Conservation (phyloP, 2,888 invertebrate species). For the Micropterix aruncella region DNA sequence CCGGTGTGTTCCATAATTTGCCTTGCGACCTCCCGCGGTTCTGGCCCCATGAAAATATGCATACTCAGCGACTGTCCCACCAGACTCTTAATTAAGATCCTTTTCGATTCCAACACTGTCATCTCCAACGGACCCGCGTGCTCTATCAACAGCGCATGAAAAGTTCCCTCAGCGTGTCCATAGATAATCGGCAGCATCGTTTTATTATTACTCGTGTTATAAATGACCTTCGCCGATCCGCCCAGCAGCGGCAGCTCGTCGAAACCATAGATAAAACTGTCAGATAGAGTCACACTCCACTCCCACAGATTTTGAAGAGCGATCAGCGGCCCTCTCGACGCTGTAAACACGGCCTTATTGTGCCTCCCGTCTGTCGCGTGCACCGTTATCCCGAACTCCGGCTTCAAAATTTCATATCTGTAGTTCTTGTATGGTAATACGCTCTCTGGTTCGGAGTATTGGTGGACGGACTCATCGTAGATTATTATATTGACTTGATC, state of each 20-base stretch:
- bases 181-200: conserved; percentile 7
- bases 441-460: not conserved
- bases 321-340: conserved; percentile 9
- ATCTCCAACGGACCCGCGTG: conserved; percentile 7
- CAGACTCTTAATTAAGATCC: conserved; percentile 6
- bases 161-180: conserved; percentile 9
- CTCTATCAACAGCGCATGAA: conserved; percentile 9
- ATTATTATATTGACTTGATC: not conserved
- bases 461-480: not conserved
- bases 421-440: not conserved
- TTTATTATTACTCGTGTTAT: conserved; percentile 4
- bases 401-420: not conserved
- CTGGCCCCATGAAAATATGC: conserved; percentile 9
- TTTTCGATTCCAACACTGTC: conserved; percentile 3
- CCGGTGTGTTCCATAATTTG: conserved; percentile 4
- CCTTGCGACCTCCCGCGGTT: conserved; percentile 7
- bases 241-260: conserved; percentile 6
- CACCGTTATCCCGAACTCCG: not conserved
- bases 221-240: conserved; percentile 4
- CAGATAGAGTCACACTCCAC: conserved; percentile 8
- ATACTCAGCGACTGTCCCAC: conserved; percentile 5
- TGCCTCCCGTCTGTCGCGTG: conserved; percentile 3
- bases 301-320: conserved; percentile 8
- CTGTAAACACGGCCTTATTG: conserved; percentile 7
- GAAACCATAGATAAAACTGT: conserved; percentile 9